Conservation (phyloP, 2,888 invertebrate species). For the Sinotaia quadrata region DNA sequence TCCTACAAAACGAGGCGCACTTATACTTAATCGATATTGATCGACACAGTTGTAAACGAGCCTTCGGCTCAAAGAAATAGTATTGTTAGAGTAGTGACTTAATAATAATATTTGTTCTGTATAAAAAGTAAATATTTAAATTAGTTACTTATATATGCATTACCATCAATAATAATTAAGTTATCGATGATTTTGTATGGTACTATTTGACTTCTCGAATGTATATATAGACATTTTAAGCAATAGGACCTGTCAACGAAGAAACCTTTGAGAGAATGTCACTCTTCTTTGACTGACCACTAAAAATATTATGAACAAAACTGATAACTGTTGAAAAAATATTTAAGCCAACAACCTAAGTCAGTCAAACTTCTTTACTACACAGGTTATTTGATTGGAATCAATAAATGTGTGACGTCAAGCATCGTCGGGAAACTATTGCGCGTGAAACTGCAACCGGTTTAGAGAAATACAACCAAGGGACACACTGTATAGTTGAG, state of each 20-base stretch:
- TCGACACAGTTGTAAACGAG: constrained; percentile 24
- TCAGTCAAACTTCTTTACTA: not conserved
- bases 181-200: constrained; percentile 6
- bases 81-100: not conserved
- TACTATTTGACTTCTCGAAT: constrained; percentile 22
- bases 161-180: no score
- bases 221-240: not conserved
- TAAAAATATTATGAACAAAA: not conserved
- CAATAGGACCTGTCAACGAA: constrained; percentile 1
- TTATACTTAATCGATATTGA: constrained; percentile 35
- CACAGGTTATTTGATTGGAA: not conserved
- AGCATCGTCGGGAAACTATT: constrained; percentile 9
- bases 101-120: not conserved
- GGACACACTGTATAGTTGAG: no score
- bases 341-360: not conserved
- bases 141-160: no score
- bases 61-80: constrained; percentile 12
- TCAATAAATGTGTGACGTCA: no score
- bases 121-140: no score
- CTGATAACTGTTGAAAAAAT: not conserved
- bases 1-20: constrained; percentile 32
- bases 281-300: constrained; percentile 3
- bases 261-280: constrained; percentile 25
- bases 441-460: constrained; percentile 22
- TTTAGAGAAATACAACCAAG: not conserved